These are phyloP conservation scores for Carpatolechia fugitivella DNA, from an alignment of 2,888 invertebrate genomes.

Conservation along the genomic window DNA sequence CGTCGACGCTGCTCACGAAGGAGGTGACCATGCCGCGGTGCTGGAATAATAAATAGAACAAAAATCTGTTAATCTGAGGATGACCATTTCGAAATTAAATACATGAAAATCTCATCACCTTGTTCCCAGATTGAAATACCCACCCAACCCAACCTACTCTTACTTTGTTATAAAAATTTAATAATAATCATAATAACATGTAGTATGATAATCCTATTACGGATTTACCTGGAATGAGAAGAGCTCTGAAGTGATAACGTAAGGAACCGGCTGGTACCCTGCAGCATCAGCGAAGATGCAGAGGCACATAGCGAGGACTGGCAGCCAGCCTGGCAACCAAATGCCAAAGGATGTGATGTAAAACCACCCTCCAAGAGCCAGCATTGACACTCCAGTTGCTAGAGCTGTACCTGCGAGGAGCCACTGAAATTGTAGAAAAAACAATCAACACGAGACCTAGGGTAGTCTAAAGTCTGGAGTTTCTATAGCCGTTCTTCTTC, in stretches of 20 bases:
- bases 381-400: constrained; percentile 65
- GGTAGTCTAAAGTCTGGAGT: no score
- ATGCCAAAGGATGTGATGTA: constrained; percentile 53
- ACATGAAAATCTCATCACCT: no score
- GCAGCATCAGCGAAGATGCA: constrained; percentile 71
- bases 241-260: constrained; percentile 69
- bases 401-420: constrained; percentile 63
- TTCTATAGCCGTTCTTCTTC: no score
- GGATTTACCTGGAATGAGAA: constrained; percentile 71
- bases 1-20: constrained; percentile 63
- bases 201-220: no score
- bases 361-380: constrained; percentile 68
- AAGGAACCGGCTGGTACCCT: constrained; percentile 70
- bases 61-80: neutral
- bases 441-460: neutral
- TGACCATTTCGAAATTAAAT: no score
- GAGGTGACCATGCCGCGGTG: constrained; percentile 72
- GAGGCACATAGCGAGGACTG: constrained; percentile 65
- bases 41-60: constrained; percentile 39
- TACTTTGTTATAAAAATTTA: no score
- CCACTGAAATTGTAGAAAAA: constrained; percentile 48
- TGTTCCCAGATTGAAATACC: no score
- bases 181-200: no score
- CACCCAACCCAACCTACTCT: no score
- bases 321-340: constrained; percentile 70